Evolutionary conservation across 2,113 vertebrate species (phyloP).

Genomic region (Cephalopterus ornatus): DNA sequence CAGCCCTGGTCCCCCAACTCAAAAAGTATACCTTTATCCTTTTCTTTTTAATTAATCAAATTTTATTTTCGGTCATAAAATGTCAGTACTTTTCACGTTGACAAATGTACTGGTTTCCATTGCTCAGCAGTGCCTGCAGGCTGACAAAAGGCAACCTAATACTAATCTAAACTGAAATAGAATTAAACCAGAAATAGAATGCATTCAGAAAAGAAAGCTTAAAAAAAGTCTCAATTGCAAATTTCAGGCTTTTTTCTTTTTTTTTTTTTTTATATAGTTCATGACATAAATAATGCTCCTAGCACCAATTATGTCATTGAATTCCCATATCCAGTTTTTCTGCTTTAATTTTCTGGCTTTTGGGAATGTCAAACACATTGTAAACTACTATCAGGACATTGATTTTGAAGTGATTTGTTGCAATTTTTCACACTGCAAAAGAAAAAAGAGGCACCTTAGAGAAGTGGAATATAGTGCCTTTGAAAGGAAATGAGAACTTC

Average conservation of each 20-base stretch:
- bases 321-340: neutral
- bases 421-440: neutral
- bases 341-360: neutral
- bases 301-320: neutral
- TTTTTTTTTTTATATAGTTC: conserved; percentile 48
- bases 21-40: neutral
- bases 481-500: neutral
- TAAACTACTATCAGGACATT: neutral
- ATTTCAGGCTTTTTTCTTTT: conserved; percentile 29
- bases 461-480: neutral
- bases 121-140: neutral
- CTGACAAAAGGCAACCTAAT: neutral
- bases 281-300: neutral
- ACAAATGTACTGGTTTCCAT: neutral
- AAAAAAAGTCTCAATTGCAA: neutral
- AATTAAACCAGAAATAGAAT: neutral
- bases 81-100: neutral
- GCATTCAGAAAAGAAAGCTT: neutral
- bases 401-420: neutral
- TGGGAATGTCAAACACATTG: neutral
- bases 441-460: neutral
- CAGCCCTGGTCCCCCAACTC: neutral
- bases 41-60: neutral
- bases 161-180: neutral
- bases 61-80: neutral